Conservation (phyloP, 2,888 invertebrate species). For the Ophonus ardosiacus region DNA sequence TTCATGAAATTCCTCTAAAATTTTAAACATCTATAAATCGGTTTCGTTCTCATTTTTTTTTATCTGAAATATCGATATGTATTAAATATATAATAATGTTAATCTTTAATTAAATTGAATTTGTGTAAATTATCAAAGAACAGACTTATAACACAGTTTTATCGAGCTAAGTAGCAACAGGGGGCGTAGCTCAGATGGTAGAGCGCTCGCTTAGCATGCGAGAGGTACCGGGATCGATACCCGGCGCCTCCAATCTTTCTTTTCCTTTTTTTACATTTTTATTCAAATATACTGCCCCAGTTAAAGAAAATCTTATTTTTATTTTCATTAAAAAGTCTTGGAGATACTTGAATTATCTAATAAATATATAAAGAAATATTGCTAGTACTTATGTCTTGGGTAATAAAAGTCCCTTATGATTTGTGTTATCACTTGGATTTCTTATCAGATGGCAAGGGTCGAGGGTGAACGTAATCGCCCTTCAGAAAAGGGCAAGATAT, state of each 20-base stretch:
- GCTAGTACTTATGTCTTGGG: not conserved
- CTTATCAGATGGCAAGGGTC: slow-evolving; percentile 38
- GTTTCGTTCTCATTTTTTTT: too few species aligned
- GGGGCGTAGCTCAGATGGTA: slow-evolving; percentile 78
- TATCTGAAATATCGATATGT: too few species aligned
- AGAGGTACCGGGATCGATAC: slow-evolving; percentile 80
- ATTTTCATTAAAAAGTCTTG: slow-evolving; percentile 1
- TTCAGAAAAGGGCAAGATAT: slow-evolving; percentile 6
- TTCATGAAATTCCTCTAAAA: too few species aligned
- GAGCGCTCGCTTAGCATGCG: slow-evolving; percentile 80
- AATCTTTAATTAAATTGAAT: too few species aligned
- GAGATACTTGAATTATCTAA: not conserved
- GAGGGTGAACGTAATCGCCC: slow-evolving; percentile 20
- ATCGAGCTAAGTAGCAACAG: not conserved
- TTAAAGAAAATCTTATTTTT: slow-evolving; percentile 9
- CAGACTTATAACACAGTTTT: not conserved
- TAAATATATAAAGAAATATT: not conserved
- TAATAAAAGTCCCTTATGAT: slow-evolving; percentile 21
- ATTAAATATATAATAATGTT: too few species aligned
- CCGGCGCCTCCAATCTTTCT: slow-evolving; percentile 73
- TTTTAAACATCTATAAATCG: too few species aligned
- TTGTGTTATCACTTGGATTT: slow-evolving; percentile 37
- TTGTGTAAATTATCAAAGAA: too few species aligned
- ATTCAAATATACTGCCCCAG: not conserved
- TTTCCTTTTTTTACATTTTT: slow-evolving; percentile 20